Conservation (phyloP, 2,113 vertebrate species). For the Carlito syrichta region DNA sequence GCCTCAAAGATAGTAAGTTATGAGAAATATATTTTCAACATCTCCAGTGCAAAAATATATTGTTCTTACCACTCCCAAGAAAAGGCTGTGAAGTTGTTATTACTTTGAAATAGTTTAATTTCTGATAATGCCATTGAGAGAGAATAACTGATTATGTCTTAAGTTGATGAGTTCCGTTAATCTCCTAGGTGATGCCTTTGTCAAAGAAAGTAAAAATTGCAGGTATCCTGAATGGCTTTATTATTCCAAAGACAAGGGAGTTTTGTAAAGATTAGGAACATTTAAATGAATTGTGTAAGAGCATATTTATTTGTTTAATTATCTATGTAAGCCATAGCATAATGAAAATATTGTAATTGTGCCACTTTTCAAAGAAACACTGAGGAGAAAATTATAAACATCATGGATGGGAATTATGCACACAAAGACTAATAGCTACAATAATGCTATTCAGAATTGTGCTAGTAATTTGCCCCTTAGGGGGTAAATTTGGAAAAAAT, state of each 20-base stretch:
- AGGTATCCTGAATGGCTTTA: not conserved
- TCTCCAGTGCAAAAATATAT: not conserved
- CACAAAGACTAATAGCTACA: constrained; percentile 69
- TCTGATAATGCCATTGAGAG: not conserved
- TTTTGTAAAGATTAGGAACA: constrained; percentile 25
- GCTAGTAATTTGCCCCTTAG: constrained; percentile 62
- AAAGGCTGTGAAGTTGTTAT: constrained; percentile 27
- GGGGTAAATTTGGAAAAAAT: constrained; percentile 58
- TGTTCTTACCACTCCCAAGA: not conserved
- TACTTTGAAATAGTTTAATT: not conserved
- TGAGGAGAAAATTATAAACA: constrained; percentile 64
- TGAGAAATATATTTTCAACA: constrained; percentile 24
- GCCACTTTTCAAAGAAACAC: constrained; percentile 70
- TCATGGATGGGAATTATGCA: constrained; percentile 58
- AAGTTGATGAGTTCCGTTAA: constrained; percentile 65
- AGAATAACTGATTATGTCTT: constrained; percentile 35
- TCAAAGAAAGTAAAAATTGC: not conserved
- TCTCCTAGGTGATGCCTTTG: constrained; percentile 55
- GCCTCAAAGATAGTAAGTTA: not conserved
- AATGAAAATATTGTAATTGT: constrained; percentile 70
- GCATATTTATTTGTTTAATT: constrained; percentile 76
- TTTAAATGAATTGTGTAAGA: constrained; percentile 58
- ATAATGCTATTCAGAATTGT: constrained; percentile 70
- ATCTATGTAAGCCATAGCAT: constrained; percentile 57
- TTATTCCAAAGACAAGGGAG: constrained; percentile 28